Percentiles rank a stretch among this genome's conserved stretches.
These are phyloP conservation scores for Onychomys arenicola DNA, from an alignment of 2,797 vertebrate species.

Conservation along the genomic window DNA sequence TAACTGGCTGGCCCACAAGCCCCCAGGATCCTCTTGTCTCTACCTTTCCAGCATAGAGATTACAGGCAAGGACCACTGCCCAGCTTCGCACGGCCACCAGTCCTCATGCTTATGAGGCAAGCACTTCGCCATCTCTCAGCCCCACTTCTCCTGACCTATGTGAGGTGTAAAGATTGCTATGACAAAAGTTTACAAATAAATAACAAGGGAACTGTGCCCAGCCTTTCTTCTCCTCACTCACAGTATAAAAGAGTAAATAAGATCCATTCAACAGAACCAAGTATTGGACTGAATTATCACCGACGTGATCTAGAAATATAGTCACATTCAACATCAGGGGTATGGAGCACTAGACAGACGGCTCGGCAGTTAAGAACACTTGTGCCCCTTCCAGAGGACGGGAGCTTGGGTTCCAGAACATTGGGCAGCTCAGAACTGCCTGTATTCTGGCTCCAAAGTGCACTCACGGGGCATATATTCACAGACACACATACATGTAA, in stretches of 20 bases:
- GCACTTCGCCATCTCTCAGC: neutral
- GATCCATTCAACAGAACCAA: neutral
- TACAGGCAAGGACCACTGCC: neutral
- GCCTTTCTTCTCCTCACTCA: neutral
- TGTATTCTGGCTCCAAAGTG: neutral
- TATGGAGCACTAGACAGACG: neutral
- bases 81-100: neutral
- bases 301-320: conserved; percentile 24
- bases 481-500: neutral
- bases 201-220: neutral
- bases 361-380: neutral
- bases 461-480: neutral
- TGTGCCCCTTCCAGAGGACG: neutral
- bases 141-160: neutral
- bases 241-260: neutral
- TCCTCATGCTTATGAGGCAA: neutral
- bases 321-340: neutral
- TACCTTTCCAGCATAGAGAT: neutral
- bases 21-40: neutral
- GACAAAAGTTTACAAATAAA: conserved; percentile 30
- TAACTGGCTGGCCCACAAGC: neutral
- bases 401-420: neutral
- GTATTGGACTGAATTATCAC: neutral
- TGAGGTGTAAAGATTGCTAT: conserved; percentile 42
- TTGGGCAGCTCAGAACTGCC: neutral